Evolutionary conservation across 2,113 vertebrate genomes (phyloP).

Genomic region (Petromus typicus): DNA sequence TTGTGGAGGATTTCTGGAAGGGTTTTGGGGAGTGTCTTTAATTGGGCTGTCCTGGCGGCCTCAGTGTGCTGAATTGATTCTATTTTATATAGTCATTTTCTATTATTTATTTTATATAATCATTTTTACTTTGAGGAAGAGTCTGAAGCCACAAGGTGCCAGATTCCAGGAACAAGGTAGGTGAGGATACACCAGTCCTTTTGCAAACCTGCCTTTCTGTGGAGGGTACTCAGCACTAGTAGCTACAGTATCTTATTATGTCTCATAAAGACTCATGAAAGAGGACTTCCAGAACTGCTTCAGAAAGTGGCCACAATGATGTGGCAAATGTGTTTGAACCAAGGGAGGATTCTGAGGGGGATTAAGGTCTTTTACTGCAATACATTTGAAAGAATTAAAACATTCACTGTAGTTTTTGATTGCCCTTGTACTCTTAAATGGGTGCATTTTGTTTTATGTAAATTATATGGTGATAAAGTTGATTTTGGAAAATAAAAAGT

Average conservation of each 20-base stretch:
- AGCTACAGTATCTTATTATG: neutral
- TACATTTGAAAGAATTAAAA: neutral
- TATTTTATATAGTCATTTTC: neutral
- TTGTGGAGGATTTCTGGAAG: neutral
- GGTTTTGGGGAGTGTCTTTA: neutral
- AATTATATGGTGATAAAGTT: neutral
- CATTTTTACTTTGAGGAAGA: neutral
- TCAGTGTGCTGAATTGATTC: neutral
- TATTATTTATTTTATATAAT: neutral
- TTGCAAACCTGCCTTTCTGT: neutral
- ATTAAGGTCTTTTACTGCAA: neutral
- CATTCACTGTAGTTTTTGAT: neutral
- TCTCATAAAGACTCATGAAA: neutral
- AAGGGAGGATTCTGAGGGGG: neutral
- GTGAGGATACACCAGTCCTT: neutral
- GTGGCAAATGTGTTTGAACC: neutral
- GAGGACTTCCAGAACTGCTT: neutral
- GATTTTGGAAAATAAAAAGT: slow-evolving; percentile 37
- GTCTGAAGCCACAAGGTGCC: neutral
- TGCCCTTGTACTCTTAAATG: neutral
- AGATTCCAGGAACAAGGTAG: neutral
- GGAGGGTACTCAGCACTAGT: neutral
- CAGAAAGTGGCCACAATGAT: neutral
- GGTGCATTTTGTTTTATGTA: neutral
- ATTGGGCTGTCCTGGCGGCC: neutral